These are phyloP conservation scores for Acipenser ruthenus DNA, from an alignment of 2,797 vertebrate species.

Conservation along the genomic window DNA sequence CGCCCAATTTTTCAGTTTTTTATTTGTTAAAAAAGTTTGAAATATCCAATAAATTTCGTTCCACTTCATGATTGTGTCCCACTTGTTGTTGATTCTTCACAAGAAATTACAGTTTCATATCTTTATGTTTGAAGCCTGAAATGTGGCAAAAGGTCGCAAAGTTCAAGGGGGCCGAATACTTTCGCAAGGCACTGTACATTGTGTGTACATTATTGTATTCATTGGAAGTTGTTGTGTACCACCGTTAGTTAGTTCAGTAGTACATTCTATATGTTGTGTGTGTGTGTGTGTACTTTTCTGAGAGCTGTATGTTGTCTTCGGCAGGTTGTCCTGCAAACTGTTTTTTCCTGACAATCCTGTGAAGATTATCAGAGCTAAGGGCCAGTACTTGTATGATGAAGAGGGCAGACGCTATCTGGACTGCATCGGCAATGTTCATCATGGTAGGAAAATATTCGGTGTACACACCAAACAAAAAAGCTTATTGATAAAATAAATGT, in stretches of 20 bases:
- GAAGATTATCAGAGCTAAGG: conserved; percentile 76
- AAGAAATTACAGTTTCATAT: too few species aligned
- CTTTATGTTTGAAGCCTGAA: too few species aligned
- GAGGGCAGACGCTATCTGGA: conserved; percentile 74
- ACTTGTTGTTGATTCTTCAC: too few species aligned
- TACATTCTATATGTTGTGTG: neutral
- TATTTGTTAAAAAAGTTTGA: too few species aligned
- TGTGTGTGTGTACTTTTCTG: neutral
- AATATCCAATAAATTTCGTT: too few species aligned
- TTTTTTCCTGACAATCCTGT: conserved; percentile 75
- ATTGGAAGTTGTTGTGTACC: neutral
- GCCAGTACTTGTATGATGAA: conserved; percentile 87
- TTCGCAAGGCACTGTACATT: too few species aligned
- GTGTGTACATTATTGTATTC: neutral
- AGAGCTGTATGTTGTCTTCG: conserved; percentile 6
- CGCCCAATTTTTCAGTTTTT: too few species aligned
- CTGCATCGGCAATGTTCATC: conserved; percentile 89
- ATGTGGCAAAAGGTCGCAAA: too few species aligned
- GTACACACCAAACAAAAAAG: too few species aligned
- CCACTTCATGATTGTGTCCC: too few species aligned
- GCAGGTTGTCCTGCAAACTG: conserved; percentile 56
- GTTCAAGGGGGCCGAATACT: too few species aligned
- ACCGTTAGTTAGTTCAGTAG: neutral
- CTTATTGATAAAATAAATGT: neutral
- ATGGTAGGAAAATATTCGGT: conserved; percentile 56